A percentile compares a stretch with the other conserved stretches of the same genome.
These are phyloP conservation scores for Coboldia fuscipes DNA, from an alignment of 1,140 invertebrate species.

Conservation along the genomic window DNA sequence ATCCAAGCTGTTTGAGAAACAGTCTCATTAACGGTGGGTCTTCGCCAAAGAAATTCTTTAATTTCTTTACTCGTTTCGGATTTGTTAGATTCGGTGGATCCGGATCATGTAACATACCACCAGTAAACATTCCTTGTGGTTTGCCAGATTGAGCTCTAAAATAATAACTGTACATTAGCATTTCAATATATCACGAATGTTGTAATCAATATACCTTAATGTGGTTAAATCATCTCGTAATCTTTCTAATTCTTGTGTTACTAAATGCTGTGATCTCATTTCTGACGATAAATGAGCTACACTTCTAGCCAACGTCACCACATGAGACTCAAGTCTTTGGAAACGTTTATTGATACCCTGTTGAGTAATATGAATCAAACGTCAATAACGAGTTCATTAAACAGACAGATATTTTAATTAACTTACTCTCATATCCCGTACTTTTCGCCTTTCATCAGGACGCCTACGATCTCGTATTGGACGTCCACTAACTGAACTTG, in stretches of 20 bases:
- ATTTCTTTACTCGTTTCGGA: constrained; percentile 59
- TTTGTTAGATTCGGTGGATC: constrained; percentile 50
- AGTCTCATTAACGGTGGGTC: constrained; percentile 75
- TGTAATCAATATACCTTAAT: constrained; percentile 28
- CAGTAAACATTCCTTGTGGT: constrained; percentile 23
- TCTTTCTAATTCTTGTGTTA: constrained; percentile 77
- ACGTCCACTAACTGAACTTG: constrained; percentile 53
- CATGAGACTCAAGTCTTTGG: constrained; percentile 75
- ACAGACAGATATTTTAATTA: constrained; percentile 1
- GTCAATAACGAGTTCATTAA: background rate
- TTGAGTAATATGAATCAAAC: constrained; percentile 6
- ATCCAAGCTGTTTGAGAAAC: constrained; percentile 79
- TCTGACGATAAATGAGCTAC: constrained; percentile 86
- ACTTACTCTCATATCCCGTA: constrained; percentile 46
- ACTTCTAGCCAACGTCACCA: constrained; percentile 73
- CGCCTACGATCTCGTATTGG: constrained; percentile 41
- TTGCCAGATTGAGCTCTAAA: constrained; percentile 17
- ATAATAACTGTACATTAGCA: background rate
- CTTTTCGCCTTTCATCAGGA: constrained; percentile 46
- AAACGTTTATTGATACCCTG: constrained; percentile 73
- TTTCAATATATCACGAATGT: background rate
- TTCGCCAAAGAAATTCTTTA: constrained; percentile 83
- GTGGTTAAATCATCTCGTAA: constrained; percentile 65
- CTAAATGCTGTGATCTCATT: constrained; percentile 74
- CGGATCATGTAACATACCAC: constrained; percentile 21